Base-by-base conservation (phyloP, 1,140 invertebrate genomes). In the Listronotus oregonensis region DNA sequence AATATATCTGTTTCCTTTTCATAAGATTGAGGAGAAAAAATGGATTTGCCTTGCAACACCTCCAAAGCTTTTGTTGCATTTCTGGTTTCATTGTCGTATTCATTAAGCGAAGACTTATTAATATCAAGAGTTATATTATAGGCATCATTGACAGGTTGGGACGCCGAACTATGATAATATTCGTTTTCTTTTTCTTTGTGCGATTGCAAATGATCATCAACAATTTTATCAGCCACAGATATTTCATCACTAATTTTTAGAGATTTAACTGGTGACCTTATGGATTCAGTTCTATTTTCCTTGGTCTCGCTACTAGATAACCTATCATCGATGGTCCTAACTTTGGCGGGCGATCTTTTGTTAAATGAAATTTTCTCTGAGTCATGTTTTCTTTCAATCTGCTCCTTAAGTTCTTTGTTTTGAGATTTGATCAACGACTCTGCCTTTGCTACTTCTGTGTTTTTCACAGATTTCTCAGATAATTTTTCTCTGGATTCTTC, bases 11-110 rank as follows among this genome's bases (percentile, higher is more conserved):
- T 81, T 66, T 89, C 87, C 78, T 90, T 90, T 6, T 77, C 73
- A 12, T 81, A 80, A 14, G 86, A 83, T 61, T 87, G 87, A 5
- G 89, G 88, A 1, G 88, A 90, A 77, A 90, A 90, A 77, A 90
- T 88, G 4, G 87, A 87, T 42, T 86, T 81, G 51, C 55, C 71
- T 27, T 73, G 67, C 27, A 67, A 44, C 1, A 62, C 59, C 46
- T 72, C 67, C 2, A 60, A 47, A 40, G 55, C 56, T 68, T 70
- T 69, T n/a, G 55, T 51, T 0, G 49, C 44, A 43, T 63, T 65
- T 50, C 46, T 54, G 12, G 65, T 68, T 66, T 71, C 63, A 8
- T 52, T 46, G 21, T 73, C 67, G 21, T 50, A 65, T 9, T 63
- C 58, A n/a, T 54, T 64, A 6, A 64, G n/a, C 27, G 52, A 40